Base-by-base conservation (phyloP, 2,888 invertebrate genomes). In the Drosophila nr. perissopoda region DNA sequence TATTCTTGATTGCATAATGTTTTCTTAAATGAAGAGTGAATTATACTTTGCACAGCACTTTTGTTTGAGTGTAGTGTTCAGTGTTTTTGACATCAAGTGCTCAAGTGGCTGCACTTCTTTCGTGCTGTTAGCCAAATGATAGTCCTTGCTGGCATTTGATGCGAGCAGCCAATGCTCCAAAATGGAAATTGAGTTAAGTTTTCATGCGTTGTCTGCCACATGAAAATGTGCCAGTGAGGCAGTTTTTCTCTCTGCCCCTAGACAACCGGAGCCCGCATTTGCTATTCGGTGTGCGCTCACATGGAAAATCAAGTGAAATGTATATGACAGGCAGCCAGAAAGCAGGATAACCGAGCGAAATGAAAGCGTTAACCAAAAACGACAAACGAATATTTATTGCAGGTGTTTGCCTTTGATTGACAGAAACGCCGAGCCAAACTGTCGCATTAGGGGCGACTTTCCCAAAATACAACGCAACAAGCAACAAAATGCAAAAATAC, bases 341-440 rank as follows among this genome's bases (percentile, higher is more conserved):
- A 73, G 64, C 76, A 66, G 81, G 83, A 82, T 69, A 66, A 61
- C 52, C 42, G 71, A 58, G 63, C 66, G 59, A 58, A 51, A 36
- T 56, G 64, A 66, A 64, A 59, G 58, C 71, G 67, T 64, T 59
- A 76, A 60, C 74, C 52, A 74, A 56, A 73, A 82, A 85, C 88
- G 86, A 79, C 89, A 85, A 90, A 80, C 83, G 90, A 82, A 90
- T 85, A 85, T 89, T 88, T 85, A 85, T 85, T 85, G 89, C 85
- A 85, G 85, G 90, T 85, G 85, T 85, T 90, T 85, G 85, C 83
- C 76, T 88, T 85, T 90, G 85, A 85, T 80, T 85, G 85, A 90
- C 85, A 88, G 90, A 54, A 56, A 66, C 54, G 60, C 34, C 66
- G 56, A 73, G 71, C 62, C 53, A 68, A 64, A 68, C 80, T 71